phyloP scores from a whole-genome alignment of 2,888 invertebrate species.

The Prenolepis imparis region DNA sequence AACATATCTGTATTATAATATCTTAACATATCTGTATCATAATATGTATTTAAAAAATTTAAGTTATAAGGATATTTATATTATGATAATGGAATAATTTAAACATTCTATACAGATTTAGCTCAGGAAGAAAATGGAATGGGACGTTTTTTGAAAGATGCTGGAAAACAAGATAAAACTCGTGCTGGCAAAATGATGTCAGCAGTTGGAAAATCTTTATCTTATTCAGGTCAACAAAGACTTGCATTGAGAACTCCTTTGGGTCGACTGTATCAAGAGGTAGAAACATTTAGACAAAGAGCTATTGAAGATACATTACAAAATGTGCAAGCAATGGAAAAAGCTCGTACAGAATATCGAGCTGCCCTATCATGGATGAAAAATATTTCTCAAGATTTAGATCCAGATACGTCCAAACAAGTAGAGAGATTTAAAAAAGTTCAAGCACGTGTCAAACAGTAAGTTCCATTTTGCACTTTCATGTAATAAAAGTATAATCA shows the following conservation, averaged over 20 bases:
- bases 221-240: slow-evolving; percentile 96
- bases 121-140: slow-evolving; percentile 98
- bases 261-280: slow-evolving; percentile 95
- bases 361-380: slow-evolving; percentile 99
- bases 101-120: slow-evolving; percentile 87
- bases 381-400: slow-evolving; percentile 96
- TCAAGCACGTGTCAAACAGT: slow-evolving; percentile 91
- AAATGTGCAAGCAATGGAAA: slow-evolving; percentile 98
- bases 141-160: slow-evolving; percentile 97
- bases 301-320: slow-evolving; percentile 97
- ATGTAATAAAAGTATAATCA: neutral
- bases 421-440: slow-evolving; percentile 98
- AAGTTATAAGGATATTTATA: neutral
- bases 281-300: slow-evolving; percentile 98
- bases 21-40: slow-evolving; percentile 2
- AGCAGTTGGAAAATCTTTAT: slow-evolving; percentile 94
- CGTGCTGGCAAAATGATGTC: slow-evolving; percentile 94
- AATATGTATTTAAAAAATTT: neutral
- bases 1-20: slow-evolving; percentile 1
- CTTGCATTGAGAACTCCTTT: slow-evolving; percentile 95
- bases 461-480: slow-evolving; percentile 74
- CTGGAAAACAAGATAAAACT: slow-evolving; percentile 95
- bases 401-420: slow-evolving; percentile 98
- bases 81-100: neutral
- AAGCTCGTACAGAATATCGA: slow-evolving; percentile 97